Evolutionary conservation across 2,113 vertebrate species (phyloP), one percentile per base, ranked within the genome.

Genomic region (Scytalopus superciliaris): DNA sequence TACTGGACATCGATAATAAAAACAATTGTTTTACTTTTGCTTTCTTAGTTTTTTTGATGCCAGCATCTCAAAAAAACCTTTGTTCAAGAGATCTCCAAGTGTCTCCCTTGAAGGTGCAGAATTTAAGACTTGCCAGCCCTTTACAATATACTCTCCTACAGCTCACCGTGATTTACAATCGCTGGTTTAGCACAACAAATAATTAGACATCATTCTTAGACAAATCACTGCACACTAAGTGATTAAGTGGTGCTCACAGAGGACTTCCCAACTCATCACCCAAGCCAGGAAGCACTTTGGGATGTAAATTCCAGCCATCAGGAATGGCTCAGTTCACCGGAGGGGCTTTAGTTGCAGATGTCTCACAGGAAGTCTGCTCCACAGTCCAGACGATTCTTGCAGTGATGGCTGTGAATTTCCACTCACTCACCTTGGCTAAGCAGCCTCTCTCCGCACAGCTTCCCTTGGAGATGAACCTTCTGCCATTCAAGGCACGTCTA

Each of bases 291-390:
- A 86, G 52, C 14, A 8, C 69, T 89, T 79, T 19, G 50, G 27
- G 64, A 78, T 94, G 75, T 33, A 80, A 70, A 92, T 75, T 60
- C 42, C 59, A 31, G 64, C 72, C 56, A 66, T 39, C 47, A 21
- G 67, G 68, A 59, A 73, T 78, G 17, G 56, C 12, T 52, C 49
- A 27, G 25, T 27, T 50, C 52, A 68, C 12, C 40, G 3, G 2
- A 31, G n/a, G 12, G 35, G 12, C 59, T 86, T 37, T 70, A n/a
- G 27, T 72, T 1, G 3, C 11, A 28, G 56, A 19, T 25, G 35
- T 31, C 37, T 64, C 47, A 59, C 37, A 8, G 37, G 8, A 70
- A 66, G 8, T 30, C 33, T 93, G 42, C 55, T 69, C 78, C 6
- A 0, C 81, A 49, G 6, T 39, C 17, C 52, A 24, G 37, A 22